Percentiles rank a stretch among this genome's conserved stretches.
phyloP scores from a whole-genome alignment of 1,140 invertebrate species.

The Holotrichia oblita region DNA sequence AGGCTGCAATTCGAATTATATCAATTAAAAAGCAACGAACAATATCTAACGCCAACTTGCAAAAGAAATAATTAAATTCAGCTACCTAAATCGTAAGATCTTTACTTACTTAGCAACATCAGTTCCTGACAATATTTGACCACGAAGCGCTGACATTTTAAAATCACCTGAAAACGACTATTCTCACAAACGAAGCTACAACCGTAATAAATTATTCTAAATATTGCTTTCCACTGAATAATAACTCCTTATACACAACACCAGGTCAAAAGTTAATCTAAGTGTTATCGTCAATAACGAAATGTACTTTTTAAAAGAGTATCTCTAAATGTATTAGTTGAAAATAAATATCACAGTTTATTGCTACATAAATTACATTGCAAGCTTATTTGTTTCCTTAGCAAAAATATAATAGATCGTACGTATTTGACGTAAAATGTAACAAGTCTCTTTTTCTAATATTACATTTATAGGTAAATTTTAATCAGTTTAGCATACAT shows the following conservation, averaged over 20 bases:
- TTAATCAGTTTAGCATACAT: background rate
- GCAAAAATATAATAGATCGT: background rate
- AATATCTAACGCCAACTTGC: too few species aligned
- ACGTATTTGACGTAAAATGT: background rate
- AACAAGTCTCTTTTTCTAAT: background rate
- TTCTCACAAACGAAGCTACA: conserved; percentile 15
- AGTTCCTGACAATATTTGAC: conserved; percentile 71
- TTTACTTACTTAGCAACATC: conserved; percentile 69
- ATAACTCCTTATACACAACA: background rate
- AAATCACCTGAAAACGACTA: conserved; percentile 6
- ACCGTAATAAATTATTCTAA: background rate
- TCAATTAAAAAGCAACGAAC: too few species aligned
- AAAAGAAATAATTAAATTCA: too few species aligned
- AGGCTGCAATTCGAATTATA: background rate
- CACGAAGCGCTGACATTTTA: conserved; percentile 50
- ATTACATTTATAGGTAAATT: background rate
- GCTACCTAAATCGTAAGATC: background rate
- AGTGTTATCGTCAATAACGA: conserved; percentile 11
- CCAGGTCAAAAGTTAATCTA: conserved; percentile 26
- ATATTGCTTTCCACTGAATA: background rate
- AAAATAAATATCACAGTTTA: background rate
- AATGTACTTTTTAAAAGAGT: conserved; percentile 3
- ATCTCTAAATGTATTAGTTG: background rate
- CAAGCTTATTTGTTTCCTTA: background rate
- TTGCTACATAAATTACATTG: background rate